phyloP scores from a whole-genome alignment of 2,113 vertebrate species.

The Macroglossus sobrinus region DNA sequence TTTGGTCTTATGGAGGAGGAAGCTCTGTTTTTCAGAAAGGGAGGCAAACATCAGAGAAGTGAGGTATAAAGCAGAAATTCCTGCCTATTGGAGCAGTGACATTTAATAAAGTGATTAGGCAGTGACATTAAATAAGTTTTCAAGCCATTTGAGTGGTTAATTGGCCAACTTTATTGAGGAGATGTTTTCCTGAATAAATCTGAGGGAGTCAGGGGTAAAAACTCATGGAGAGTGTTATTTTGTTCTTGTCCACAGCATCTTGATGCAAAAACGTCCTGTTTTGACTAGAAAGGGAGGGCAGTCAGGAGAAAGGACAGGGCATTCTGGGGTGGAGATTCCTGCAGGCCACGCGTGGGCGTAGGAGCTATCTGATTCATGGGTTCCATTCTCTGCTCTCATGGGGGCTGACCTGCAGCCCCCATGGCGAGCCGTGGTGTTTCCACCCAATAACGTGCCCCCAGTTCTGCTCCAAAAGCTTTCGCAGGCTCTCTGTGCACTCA shows the following conservation, averaged over 20 bases:
- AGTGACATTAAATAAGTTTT: constrained; percentile 74
- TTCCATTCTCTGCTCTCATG: background rate
- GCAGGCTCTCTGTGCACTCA: background rate
- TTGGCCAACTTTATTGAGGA: constrained; percentile 54
- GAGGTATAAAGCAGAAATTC: constrained; percentile 6
- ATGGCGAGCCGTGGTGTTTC: background rate
- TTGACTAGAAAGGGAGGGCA: background rate
- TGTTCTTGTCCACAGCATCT: background rate
- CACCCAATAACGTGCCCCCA: background rate
- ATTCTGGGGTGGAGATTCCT: too few relatives aligned
- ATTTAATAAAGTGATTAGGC: constrained; percentile 75
- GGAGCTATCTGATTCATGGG: background rate
- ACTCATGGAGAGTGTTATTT: background rate
- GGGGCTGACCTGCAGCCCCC: background rate
- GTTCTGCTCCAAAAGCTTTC: background rate
- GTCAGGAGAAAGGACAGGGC: background rate
- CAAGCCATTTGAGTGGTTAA: constrained; percentile 71
- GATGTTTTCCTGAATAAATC: constrained; percentile 50
- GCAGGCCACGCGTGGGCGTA: background rate
- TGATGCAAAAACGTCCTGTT: background rate
- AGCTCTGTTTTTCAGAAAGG: background rate
- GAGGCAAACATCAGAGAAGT: background rate
- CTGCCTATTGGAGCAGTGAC: constrained; percentile 56
- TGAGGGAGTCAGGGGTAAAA: background rate
- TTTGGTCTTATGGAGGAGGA: background rate